Evolutionary conservation across 2,113 vertebrate genomes (phyloP).

Genomic region (Eudorcas thomsonii): DNA sequence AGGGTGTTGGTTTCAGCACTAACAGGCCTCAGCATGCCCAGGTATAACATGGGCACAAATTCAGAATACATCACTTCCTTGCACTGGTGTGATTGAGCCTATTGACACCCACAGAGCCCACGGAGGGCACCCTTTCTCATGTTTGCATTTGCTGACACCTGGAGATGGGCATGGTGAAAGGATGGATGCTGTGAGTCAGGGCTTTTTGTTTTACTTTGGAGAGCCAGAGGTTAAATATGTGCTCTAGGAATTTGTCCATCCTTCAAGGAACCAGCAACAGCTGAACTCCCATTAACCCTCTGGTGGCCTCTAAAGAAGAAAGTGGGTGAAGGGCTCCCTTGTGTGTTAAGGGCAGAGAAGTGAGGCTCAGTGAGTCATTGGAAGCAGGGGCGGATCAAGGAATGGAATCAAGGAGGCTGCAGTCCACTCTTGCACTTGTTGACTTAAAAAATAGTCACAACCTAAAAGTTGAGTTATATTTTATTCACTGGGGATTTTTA

Average conservation of each 20-base stretch:
- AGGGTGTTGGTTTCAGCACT: background rate
- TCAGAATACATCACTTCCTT: background rate
- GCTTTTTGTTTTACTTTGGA: background rate
- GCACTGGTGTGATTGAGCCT: background rate
- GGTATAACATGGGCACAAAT: background rate
- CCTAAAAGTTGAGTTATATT: background rate
- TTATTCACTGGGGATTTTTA: background rate
- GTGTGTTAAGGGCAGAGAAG: background rate
- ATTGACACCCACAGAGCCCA: background rate
- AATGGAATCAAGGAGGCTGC: background rate
- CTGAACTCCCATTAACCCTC: background rate
- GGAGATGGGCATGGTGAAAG: background rate
- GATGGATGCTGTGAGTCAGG: background rate
- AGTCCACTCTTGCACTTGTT: background rate
- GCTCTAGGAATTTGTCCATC: background rate
- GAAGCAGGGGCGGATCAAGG: background rate
- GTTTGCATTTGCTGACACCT: background rate
- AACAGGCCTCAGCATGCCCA: background rate
- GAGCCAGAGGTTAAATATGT: background rate
- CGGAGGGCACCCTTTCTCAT: background rate
- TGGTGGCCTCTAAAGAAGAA: background rate
- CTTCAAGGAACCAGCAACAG: background rate
- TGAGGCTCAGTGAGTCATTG: background rate
- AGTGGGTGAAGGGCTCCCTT: background rate
- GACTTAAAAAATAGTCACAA: background rate